Evolutionary conservation across 35 echinoderm and acorn worm genomes (phyloP).

Genomic region (Lytechinus pictus): DNA sequence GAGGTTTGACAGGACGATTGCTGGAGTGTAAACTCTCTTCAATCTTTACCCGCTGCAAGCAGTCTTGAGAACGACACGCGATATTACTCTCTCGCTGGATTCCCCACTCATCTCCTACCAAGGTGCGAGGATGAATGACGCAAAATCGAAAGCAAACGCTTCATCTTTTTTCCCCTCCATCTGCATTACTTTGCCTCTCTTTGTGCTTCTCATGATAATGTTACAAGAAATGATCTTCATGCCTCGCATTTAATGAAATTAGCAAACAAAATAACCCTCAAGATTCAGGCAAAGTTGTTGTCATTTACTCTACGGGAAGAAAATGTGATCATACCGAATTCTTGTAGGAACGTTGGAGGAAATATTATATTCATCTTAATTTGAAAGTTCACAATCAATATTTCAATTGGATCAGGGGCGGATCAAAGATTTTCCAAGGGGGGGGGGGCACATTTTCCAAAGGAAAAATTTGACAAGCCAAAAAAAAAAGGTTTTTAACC

Average conservation of each 20-base stretch:
- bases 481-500: too few relatives aligned
- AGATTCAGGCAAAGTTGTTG: background rate
- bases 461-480: too few relatives aligned
- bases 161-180: background rate
- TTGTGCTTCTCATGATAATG: background rate
- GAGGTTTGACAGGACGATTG: background rate
- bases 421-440: too few relatives aligned
- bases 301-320: background rate
- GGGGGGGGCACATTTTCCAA: too few relatives aligned
- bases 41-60: constrained; percentile 25
- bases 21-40: constrained; percentile 17
- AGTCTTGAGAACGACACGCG: constrained; percentile 22
- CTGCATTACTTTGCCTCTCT: background rate
- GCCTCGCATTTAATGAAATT: constrained; percentile 24
- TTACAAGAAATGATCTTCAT: background rate
- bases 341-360: background rate
- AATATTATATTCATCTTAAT: background rate
- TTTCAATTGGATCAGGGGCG: background rate
- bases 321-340: background rate
- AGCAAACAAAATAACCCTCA: constrained; percentile 16
- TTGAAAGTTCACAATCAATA: background rate
- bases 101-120: background rate
- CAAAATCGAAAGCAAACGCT: background rate
- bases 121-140: constrained; percentile 36
- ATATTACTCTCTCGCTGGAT: background rate